Conservation (phyloP, 2,888 invertebrate genomes). For the Nomada ruficornis region DNA sequence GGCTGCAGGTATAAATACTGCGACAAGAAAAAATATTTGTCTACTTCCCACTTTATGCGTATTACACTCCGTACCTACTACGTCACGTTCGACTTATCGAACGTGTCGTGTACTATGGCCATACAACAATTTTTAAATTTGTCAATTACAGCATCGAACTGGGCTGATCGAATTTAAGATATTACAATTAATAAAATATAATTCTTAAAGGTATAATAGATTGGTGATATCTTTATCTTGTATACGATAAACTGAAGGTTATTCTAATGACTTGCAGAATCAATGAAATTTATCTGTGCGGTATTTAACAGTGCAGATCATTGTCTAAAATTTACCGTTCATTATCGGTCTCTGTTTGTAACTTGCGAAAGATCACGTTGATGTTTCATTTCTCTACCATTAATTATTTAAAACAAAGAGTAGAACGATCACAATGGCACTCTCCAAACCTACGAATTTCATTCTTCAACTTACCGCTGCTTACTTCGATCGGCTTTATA, state of each 20-base stretch:
- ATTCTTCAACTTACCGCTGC: slow-evolving; percentile 88
- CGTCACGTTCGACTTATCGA: background rate
- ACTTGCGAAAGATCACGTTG: slow-evolving; percentile 5
- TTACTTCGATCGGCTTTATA: slow-evolving; percentile 91
- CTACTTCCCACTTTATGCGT: background rate
- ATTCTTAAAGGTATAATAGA: background rate
- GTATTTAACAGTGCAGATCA: background rate
- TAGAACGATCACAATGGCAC: slow-evolving; percentile 85
- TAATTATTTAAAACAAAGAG: background rate
- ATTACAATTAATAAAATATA: background rate
- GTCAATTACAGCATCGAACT: background rate
- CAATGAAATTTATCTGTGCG: background rate
- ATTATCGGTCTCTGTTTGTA: slow-evolving; percentile 14
- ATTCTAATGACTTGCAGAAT: background rate
- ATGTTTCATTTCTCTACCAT: background rate
- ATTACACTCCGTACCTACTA: background rate
- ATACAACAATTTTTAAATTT: background rate
- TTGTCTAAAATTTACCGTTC: slow-evolving; percentile 4
- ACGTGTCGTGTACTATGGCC: background rate
- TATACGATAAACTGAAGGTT: background rate
- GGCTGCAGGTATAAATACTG: background rate
- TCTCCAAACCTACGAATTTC: slow-evolving; percentile 87
- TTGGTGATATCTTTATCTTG: background rate
- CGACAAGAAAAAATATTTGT: background rate
- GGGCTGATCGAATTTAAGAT: background rate